Conservation (phyloP, 2,797 vertebrate species). For the Pempheris klunzingeri region DNA sequence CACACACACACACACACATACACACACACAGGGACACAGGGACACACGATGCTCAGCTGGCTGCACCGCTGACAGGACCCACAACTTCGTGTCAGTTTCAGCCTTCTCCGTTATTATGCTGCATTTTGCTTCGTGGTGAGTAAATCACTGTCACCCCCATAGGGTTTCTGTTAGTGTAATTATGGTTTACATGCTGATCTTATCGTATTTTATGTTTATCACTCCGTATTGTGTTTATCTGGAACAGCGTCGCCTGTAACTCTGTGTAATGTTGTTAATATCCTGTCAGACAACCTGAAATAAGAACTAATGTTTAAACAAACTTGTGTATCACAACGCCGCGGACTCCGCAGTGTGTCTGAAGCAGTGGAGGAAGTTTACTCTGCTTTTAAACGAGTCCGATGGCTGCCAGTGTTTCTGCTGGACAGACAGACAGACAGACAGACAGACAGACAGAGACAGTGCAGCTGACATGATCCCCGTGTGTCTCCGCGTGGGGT, state of each 20-base stretch:
- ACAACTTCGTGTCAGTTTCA: constrained; percentile 44
- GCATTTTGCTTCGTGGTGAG: constrained; percentile 67
- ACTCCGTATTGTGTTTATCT: neutral
- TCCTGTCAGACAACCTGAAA: neutral
- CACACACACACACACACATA: too few relatives aligned
- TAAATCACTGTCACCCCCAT: constrained; percentile 3
- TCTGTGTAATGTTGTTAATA: neutral
- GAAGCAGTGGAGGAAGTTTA: constrained; percentile 34
- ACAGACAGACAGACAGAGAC: neutral
- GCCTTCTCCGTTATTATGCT: constrained; percentile 50
- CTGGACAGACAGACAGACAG: neutral
- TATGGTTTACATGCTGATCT: constrained; percentile 6
- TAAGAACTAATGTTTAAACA: neutral
- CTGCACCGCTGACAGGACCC: constrained; percentile 32
- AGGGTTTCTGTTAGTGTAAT: neutral
- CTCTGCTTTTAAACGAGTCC: constrained; percentile 31
- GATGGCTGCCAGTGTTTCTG: constrained; percentile 10
- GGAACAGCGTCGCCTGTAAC: neutral
- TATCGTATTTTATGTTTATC: constrained; percentile 2
- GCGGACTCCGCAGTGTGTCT: neutral
- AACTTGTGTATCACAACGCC: constrained; percentile 15
- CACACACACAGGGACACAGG: too few relatives aligned
- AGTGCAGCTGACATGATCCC: constrained; percentile 63
- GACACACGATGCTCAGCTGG: constrained; percentile 69
- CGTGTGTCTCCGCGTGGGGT: constrained; percentile 63